A percentile compares a stretch with the other conserved stretches of the same genome.
These are phyloP conservation scores for Galleria mellonella DNA, from an alignment of 1,140 invertebrate genomes.

Conservation along the genomic window DNA sequence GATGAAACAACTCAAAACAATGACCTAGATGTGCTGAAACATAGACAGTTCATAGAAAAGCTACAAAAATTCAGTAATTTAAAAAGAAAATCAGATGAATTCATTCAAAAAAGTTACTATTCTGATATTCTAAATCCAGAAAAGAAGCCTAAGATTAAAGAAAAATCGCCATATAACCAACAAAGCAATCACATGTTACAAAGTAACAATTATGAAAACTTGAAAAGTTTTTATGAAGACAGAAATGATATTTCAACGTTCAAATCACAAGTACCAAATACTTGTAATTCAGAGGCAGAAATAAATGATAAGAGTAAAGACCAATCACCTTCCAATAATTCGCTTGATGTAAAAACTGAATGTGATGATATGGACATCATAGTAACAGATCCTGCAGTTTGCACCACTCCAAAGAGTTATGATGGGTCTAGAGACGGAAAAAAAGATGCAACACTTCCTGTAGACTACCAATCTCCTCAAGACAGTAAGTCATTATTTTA, in stretches of 20 bases:
- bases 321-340: conserved; percentile 24
- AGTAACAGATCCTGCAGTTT: conserved; percentile 58
- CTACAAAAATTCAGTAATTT: conserved; percentile 60
- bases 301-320: conserved; percentile 37
- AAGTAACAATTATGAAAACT: conserved; percentile 44
- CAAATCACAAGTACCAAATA: conserved; percentile 38
- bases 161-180: conserved; percentile 50
- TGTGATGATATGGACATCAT: conserved; percentile 67
- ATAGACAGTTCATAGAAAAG: conserved; percentile 62
- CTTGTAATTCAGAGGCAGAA: conserved; percentile 29
- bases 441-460: conserved; percentile 35
- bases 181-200: conserved; percentile 41
- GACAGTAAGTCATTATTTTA: conserved; percentile 55
- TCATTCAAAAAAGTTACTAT: conserved; percentile 60
- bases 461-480: conserved; percentile 59
- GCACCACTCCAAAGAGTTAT: conserved; percentile 52
- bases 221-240: conserved; percentile 60
- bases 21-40: conserved; percentile 51
- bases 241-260: conserved; percentile 49
- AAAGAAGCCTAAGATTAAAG: conserved; percentile 59
- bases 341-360: conserved; percentile 58
- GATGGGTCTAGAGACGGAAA: conserved; percentile 46
- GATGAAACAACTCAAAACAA: conserved; percentile 44
- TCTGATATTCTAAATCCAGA: conserved; percentile 46
- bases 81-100: conserved; percentile 70